Conservation (phyloP, 2,888 invertebrate species). For the Choristoneura rosaceana region DNA sequence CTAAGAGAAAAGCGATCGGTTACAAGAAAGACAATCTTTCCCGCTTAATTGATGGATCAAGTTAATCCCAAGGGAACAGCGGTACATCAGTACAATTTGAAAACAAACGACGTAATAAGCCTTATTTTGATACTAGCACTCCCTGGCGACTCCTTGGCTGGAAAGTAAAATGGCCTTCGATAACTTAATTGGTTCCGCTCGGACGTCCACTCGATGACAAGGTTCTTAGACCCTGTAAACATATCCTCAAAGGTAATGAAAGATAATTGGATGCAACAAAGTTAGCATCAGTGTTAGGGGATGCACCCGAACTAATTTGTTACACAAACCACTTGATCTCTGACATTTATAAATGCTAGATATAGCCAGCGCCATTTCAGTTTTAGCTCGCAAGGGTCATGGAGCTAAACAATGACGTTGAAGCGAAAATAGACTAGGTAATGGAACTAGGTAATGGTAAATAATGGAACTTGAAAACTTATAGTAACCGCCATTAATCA, state of each 20-base stretch:
- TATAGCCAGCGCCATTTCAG: slow-evolving; percentile 23
- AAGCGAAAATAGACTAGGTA: slow-evolving; percentile 14
- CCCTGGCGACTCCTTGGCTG: slow-evolving; percentile 63
- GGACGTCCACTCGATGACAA: slow-evolving; percentile 57
- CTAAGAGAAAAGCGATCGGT: slow-evolving; percentile 23
- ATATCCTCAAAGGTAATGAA: slow-evolving; percentile 49
- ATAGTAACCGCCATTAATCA: background rate
- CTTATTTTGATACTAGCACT: slow-evolving; percentile 58
- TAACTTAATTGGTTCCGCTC: slow-evolving; percentile 69
- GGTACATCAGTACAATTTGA: slow-evolving; percentile 40
- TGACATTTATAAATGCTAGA: slow-evolving; percentile 42
- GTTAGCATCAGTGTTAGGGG: background rate
- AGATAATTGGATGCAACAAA: slow-evolving; percentile 8
- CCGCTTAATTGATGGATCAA: slow-evolving; percentile 37
- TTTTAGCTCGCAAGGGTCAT: slow-evolving; percentile 31
- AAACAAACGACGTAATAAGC: slow-evolving; percentile 43
- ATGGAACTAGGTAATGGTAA: background rate
- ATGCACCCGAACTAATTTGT: slow-evolving; percentile 50
- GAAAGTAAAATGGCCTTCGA: slow-evolving; percentile 76
- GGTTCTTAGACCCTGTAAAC: slow-evolving; percentile 58
- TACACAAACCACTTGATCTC: slow-evolving; percentile 48
- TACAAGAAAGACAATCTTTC: slow-evolving; percentile 33
- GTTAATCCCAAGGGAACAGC: slow-evolving; percentile 20
- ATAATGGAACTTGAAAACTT: background rate
- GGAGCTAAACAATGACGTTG: slow-evolving; percentile 27